Evolutionary conservation across 1,140 invertebrate species (phyloP), one percentile per base, ranked within the genome.

Genomic region (Macrosteles quadrilineatus): DNA sequence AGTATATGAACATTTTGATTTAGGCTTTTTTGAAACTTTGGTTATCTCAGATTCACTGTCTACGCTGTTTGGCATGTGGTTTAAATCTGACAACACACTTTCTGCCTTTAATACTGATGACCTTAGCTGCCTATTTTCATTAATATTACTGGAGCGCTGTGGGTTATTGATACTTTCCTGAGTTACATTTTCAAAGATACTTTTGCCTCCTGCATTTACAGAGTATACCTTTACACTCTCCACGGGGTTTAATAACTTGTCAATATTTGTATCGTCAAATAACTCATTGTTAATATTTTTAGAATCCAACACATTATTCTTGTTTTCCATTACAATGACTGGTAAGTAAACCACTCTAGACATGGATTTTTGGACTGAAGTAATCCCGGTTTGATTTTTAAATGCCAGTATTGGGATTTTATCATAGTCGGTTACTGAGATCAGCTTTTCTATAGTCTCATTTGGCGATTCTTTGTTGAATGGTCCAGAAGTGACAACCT

Each of bases 331-430:
- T 29, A 59, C 25, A 25, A 59, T 25, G 6, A 59, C 55, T 11
- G 55, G 55, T 29, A 59, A 59, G 27, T 59, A 59, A 27, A 59
- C 27, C 12, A 59, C 47, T 59, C 32, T 36, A 36, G 32, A 36
- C 21, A 25, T 6, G 25, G 55, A 30, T 25, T 27, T 29, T 27
- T 59, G 4, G 3, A 11, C 25, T 59, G 2, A 6, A 59, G 25
- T n/a, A 50, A 3, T 50, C n/a, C 4, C 27, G 6, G 6, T 17
- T 59, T 25, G 25, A 6, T 25, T 25, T 59, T 29, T 29, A 25
- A 59, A 59, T 27, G 55, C 55, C 12, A 59, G 9, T n/a, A 59
- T 9, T 59, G 55, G 55, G 23, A 59, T n/a, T 27, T 59, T 59
- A 30, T 25, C 25, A 59, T 27, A 59, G 27, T 59, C 55, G 11